These are phyloP conservation scores for Helarctos malayanus DNA, from an alignment of 2,797 vertebrate genomes.

Conservation along the genomic window DNA sequence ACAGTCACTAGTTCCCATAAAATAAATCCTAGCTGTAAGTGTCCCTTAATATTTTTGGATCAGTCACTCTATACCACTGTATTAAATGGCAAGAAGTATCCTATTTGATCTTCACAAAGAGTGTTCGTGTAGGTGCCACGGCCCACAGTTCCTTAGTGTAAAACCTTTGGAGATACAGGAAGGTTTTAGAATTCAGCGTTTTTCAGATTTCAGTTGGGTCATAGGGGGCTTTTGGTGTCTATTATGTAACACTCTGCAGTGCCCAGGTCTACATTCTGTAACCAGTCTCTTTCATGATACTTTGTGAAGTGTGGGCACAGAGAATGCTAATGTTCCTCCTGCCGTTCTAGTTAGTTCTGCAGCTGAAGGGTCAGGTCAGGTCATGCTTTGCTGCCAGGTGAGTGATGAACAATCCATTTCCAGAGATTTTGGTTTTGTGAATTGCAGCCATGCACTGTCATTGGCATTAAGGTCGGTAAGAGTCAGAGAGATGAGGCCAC, in stretches of 20 bases:
- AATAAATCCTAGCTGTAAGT: neutral
- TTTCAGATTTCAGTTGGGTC: neutral
- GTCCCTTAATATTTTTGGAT: neutral
- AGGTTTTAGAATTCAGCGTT: neutral
- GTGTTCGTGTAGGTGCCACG: rapidly evolving
- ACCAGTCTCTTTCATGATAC: neutral
- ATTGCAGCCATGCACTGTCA: neutral
- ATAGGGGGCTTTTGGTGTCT: rapidly evolving
- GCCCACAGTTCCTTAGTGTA: neutral
- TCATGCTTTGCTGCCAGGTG: neutral
- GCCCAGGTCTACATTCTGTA: neutral
- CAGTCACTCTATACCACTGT: rapidly evolving
- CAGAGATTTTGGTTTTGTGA: neutral
- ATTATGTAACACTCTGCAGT: rapidly evolving
- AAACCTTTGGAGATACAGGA: neutral
- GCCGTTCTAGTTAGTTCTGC: neutral
- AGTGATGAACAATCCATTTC: neutral
- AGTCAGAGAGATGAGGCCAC: neutral
- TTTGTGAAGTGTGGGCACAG: rapidly evolving
- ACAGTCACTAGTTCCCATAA: neutral
- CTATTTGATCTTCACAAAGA: neutral
- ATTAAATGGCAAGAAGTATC: neutral
- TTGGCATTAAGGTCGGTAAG: neutral
- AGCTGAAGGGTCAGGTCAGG: neutral
- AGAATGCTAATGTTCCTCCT: rapidly evolving